Percentiles rank a stretch among this genome's conserved stretches.
These are phyloP conservation scores for Diacarnus erythraeanus DNA, from an alignment of 37 sponge, comb jelly and placozoan genomes.

Conservation along the genomic window DNA sequence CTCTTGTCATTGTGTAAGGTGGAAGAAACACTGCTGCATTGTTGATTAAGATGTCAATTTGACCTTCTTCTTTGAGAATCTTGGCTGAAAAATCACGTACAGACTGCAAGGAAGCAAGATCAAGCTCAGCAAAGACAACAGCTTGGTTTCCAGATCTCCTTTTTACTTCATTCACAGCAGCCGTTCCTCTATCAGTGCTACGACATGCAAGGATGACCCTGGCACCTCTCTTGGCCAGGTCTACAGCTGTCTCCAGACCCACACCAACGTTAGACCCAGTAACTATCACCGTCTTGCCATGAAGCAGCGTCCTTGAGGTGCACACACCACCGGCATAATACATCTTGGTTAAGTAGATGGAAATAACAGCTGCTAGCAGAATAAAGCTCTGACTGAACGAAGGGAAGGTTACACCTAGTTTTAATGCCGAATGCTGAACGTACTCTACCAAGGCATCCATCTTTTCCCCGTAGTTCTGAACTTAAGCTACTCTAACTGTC, in stretches of 20 bases:
- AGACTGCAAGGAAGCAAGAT: constrained; percentile 77
- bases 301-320: constrained; percentile 39
- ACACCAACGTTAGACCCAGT: constrained; percentile 92
- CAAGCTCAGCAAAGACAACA: constrained; percentile 64
- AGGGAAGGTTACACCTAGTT: too few relatives aligned
- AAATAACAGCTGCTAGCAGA: background rate
- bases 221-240: constrained; percentile 75
- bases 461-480: too few relatives aligned
- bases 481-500: too few relatives aligned
- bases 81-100: constrained; percentile 62
- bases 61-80: constrained; percentile 44
- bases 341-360: background rate
- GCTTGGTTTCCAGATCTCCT: constrained; percentile 29
- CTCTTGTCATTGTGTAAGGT: constrained; percentile 31
- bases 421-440: too few relatives aligned
- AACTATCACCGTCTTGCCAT: constrained; percentile 81
- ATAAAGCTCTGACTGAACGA: too few relatives aligned
- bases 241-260: constrained; percentile 86
- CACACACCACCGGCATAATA: constrained; percentile 32
- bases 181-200: constrained; percentile 57
- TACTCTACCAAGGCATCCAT: too few relatives aligned
- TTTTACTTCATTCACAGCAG: constrained; percentile 59
- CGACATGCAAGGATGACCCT: constrained; percentile 89
- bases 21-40: constrained; percentile 74
- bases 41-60: constrained; percentile 88